Conservation (phyloP, 1,140 invertebrate species). For the Metaphire vulgaris region DNA sequence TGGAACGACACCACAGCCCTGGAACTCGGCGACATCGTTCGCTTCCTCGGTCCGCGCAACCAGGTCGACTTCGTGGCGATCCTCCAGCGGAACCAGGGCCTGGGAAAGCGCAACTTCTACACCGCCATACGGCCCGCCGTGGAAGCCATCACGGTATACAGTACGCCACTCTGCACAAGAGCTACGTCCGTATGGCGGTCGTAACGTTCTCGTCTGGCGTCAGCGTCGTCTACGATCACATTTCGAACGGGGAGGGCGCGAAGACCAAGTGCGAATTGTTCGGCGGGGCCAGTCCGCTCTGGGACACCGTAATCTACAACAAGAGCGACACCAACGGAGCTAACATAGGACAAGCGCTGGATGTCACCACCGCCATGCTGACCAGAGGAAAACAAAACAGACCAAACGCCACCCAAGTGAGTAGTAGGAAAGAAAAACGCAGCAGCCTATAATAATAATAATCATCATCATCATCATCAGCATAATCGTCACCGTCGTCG, state of each 20-base stretch:
- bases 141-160: not conserved
- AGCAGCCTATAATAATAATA: too few species aligned
- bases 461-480: too few species aligned
- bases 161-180: not conserved
- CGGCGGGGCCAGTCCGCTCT: not conserved
- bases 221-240: not conserved
- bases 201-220: not conserved
- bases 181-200: not conserved
- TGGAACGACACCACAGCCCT: too few species aligned
- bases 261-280: not conserved
- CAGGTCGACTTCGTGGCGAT: not conserved
- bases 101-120: not conserved
- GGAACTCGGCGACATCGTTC: not conserved
- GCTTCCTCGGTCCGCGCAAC: not conserved
- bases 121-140: not conserved
- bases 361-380: not conserved
- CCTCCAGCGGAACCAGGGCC: not conserved
- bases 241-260: not conserved
- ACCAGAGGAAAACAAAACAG: not conserved
- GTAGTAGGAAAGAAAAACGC: too few species aligned
- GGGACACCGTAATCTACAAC: not conserved
- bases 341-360: not conserved
- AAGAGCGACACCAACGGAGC: not conserved
- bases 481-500: too few species aligned
- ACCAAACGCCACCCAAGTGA: not conserved